Evolutionary conservation across 2,113 vertebrate species (phyloP).

Genomic region (Synodontis membranacea): DNA sequence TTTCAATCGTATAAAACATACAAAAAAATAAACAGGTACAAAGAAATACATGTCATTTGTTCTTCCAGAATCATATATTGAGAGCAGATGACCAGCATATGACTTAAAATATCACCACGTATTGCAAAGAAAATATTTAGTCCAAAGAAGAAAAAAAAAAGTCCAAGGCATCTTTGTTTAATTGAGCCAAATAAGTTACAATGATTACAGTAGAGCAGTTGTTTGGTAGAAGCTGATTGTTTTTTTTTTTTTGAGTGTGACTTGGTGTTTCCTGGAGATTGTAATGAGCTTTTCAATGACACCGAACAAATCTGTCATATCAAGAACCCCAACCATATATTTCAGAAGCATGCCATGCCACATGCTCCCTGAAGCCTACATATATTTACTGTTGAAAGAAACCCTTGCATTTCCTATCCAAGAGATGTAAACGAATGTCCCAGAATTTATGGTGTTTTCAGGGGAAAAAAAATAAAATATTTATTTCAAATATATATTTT

Average conservation of each 20-base stretch:
- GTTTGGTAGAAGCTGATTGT: background rate
- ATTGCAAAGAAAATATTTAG: constrained; percentile 36
- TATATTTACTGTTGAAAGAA: background rate
- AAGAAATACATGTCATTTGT: constrained; percentile 38
- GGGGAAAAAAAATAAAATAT: background rate
- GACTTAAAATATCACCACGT: constrained; percentile 52
- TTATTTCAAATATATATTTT: no score
- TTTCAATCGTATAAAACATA: constrained; percentile 41
- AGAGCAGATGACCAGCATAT: constrained; percentile 72
- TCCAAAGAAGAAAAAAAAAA: constrained; percentile 11
- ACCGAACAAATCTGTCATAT: background rate
- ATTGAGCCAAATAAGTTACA: constrained; percentile 20
- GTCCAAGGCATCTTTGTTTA: background rate
- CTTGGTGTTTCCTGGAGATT: background rate
- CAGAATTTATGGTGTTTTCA: background rate
- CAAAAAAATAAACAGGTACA: constrained; percentile 28
- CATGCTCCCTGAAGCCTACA: constrained; percentile 46
- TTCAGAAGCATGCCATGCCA: background rate
- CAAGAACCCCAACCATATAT: background rate
- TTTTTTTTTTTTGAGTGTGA: background rate
- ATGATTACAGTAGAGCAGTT: background rate
- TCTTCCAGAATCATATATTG: constrained; percentile 52
- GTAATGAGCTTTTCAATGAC: background rate
- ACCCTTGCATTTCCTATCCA: background rate
- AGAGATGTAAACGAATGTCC: background rate